A percentile compares a stretch with the other conserved stretches of the same genome.
Evolutionary conservation across 2,888 invertebrate species (phyloP).

Genomic region (Dascillus cervinus): DNA sequence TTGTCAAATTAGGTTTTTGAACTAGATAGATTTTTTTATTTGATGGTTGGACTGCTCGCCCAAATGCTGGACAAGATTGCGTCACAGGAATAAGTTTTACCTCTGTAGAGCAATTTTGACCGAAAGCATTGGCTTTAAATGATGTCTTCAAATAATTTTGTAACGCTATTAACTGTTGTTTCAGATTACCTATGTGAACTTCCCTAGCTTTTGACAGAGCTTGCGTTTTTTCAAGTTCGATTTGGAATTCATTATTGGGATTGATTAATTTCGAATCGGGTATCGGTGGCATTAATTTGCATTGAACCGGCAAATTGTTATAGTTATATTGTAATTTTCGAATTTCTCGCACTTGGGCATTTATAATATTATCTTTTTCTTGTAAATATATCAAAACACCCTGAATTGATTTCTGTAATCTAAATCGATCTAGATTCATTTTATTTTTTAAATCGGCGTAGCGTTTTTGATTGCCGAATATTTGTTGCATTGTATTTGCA

Average conservation of each 20-base stretch:
- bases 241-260: constrained; percentile 2
- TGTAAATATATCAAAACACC: constrained; percentile 11
- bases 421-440: constrained; percentile 9
- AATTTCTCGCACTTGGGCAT: constrained; percentile 6
- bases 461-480: constrained; percentile 7
- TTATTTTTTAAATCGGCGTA: constrained; percentile 7
- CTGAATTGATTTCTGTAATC: constrained; percentile 9
- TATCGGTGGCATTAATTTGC: constrained; percentile 6
- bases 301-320: constrained; percentile 12
- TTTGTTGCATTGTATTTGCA: constrained; percentile 6
- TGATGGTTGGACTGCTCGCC: not conserved
- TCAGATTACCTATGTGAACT: constrained; percentile 8
- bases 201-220: constrained; percentile 9
- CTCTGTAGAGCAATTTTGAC: no score
- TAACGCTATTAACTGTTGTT: constrained; percentile 6
- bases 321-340: constrained; percentile 11
- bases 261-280: no score
- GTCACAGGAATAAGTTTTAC: not conserved
- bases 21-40: not conserved
- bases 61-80: not conserved
- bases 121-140: not conserved
- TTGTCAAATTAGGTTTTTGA: constrained; percentile 5
- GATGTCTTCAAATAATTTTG: constrained; percentile 6
- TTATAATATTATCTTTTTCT: constrained; percentile 7
- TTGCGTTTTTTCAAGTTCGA: constrained; percentile 9